Evolutionary conservation across 2,888 invertebrate genomes (phyloP).

Genomic region (Drosophila multiciliata): DNA sequence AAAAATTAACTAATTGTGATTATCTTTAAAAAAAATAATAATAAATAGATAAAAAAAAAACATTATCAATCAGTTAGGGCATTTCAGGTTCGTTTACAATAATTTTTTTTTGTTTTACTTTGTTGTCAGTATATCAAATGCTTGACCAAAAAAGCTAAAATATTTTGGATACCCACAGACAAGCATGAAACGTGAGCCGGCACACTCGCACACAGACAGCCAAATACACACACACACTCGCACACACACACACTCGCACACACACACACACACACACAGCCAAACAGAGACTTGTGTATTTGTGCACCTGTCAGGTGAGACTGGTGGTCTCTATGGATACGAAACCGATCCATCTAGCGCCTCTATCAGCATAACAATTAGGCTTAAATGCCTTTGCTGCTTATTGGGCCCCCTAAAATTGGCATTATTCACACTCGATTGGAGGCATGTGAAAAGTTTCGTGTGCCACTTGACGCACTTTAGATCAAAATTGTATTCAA

Average conservation of each 20-base stretch:
- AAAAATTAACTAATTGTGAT: not conserved
- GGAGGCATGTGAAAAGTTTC: slow-evolving; percentile 71
- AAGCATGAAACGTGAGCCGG: slow-evolving; percentile 75
- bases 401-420: slow-evolving; percentile 62
- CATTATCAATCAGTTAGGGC: slow-evolving; percentile 14
- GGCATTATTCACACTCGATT: slow-evolving; percentile 79
- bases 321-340: slow-evolving; percentile 44
- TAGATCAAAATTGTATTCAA: slow-evolving; percentile 67
- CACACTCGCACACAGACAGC: slow-evolving; percentile 26
- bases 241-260: too few relatives aligned
- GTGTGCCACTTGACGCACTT: slow-evolving; percentile 17
- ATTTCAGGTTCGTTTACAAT: slow-evolving; percentile 9
- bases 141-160: slow-evolving; percentile 61
- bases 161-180: slow-evolving; percentile 55
- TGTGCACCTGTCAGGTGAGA: slow-evolving; percentile 79
- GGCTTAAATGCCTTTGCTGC: slow-evolving; percentile 65
- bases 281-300: slow-evolving; percentile 15
- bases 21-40: not conserved
- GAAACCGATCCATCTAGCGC: slow-evolving; percentile 80
- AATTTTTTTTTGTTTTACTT: not conserved
- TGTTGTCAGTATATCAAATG: slow-evolving; percentile 41
- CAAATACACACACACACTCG: not conserved
- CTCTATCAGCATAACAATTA: slow-evolving; percentile 80
- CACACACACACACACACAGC: not conserved
- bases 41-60: not conserved